Percentiles rank a stretch among this genome's conserved stretches.
Evolutionary conservation across 53 echinoderm and acorn worm species (phyloP).

Genomic region (Holothuria scabra): DNA sequence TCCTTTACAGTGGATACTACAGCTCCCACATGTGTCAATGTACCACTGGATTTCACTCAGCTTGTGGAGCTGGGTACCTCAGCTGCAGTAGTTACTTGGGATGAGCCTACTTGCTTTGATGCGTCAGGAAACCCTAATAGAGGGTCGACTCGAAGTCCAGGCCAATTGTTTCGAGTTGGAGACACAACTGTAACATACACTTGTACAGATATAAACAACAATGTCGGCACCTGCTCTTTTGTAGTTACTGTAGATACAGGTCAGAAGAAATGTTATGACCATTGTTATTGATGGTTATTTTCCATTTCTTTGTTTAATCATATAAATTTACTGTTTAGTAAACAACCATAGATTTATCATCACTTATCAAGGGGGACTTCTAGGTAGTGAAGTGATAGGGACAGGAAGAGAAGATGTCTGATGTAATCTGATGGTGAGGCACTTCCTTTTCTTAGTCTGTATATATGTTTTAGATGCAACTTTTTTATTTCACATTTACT

Average conservation of each 20-base stretch:
- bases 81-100: slow-evolving; percentile 33
- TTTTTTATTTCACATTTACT: too few species aligned
- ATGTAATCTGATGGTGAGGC: too few species aligned
- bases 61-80: not conserved
- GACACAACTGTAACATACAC: slow-evolving; percentile 57
- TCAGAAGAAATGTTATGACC: not conserved
- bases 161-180: slow-evolving; percentile 42
- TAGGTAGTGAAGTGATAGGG: too few species aligned
- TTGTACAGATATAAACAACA: slow-evolving; percentile 50
- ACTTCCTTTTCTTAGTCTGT: too few species aligned
- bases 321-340: too few species aligned
- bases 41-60: not conserved
- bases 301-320: too few species aligned
- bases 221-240: slow-evolving; percentile 65
- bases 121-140: slow-evolving; percentile 31
- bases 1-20: slow-evolving; percentile 6
- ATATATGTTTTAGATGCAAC: too few species aligned
- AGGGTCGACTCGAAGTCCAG: slow-evolving; percentile 45
- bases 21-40: not conserved
- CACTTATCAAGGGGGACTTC: too few species aligned
- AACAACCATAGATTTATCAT: too few species aligned
- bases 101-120: slow-evolving; percentile 57
- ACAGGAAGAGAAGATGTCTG: too few species aligned
- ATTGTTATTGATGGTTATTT: too few species aligned
- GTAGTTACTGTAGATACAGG: slow-evolving; percentile 52